Base-by-base conservation (phyloP, 1,140 invertebrate genomes). In the Cotesia vestalis region DNA sequence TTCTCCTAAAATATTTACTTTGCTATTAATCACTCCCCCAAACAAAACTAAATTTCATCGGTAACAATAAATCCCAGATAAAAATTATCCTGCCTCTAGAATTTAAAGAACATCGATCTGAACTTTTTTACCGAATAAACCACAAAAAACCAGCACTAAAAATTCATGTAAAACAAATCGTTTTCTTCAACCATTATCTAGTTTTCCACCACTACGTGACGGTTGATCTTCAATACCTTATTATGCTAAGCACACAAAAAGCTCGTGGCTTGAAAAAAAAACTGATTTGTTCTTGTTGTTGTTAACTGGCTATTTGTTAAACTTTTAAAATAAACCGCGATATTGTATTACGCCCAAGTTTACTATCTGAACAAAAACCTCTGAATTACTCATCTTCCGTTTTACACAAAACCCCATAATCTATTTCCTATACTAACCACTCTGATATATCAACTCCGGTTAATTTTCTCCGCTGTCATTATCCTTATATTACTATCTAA, bases 191-290 rank as follows among this genome's bases (percentile, higher is more conserved):
- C 20, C 20, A 46, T 64, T 38, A 12, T n/a, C 60, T n/a, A 62
- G 27, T 64, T 64, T n/a, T 64, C 9, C 9, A 6, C 35, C 4
- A 36, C 2, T 5, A 36, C 38, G 61, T 38, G 61, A 35, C 14
- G 35, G 14, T 64, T 46, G 62, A n/a, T 51, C n/a, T 64, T 64
- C 38, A 64, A 64, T 64, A 17, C 34, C 62, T 20, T 64, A 64
- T 64, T 64, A 64, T 64, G 38, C 36, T 17, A 64, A 64, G 62
- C 46, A 64, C 20, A 14, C 6, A 12, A 64, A 36, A 40, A n/a
- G 36, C 11, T 20, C 46, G 46, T 9, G 46, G 38, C 40, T 46
- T 46, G 11, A 46, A 40, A 40, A 46, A 46, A 46, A 46, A 46
- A 6, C 11, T 46, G 40, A 3, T 11, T 46, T 14, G 40, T 17